Base-by-base conservation (phyloP, 2,113 vertebrate species). In the Reinhardtius hippoglossoides region DNA sequence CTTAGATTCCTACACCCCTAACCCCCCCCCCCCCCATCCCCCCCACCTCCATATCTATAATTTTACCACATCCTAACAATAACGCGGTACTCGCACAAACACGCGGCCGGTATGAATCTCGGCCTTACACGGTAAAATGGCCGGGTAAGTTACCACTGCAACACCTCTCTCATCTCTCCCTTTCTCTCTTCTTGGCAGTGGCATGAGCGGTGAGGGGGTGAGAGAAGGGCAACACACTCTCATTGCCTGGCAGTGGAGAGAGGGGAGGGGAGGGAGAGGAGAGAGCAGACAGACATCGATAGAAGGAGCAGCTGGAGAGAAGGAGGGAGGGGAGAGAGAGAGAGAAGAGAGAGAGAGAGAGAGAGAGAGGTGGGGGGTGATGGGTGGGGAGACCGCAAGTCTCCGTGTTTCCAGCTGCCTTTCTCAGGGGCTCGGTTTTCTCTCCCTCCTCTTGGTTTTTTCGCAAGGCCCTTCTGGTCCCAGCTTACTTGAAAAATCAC, bases 1-100 rank as follows among this genome's bases (percentile, higher is more conserved):
- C 85, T 80, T 35, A 76, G 78, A 91, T 90, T 83, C 87, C 88
- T 90, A 64, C 94, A 93, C 75, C 54, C 68, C 66, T 26, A 10
- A 24, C 18, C 42, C 31, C 20, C 10, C 71, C 48, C 67, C 48
- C 94, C 71, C 48, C 67, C 48, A n/a, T n/a, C n/a, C n/a, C 71
- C 48, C 67, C 48, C 94, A 95, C 95, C 94, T 96, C 94, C 96
- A 96, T 95, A 97, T 97, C 97, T 97, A 97, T 97, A 95, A 96
- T 97, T 98, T 98, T 97, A 98, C 97, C 97, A 98, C 98, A 98
- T 99, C 98, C 97, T 97, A 97, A 98, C 97, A 98, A 98, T 97
- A 99, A 99, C 97, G 98, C 93, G 95, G 95, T 95, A 96, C 96
- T 96, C 84, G 96, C 96, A 95, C 96, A 97, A 98, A 97, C 97